Conservation (phyloP, 1,140 invertebrate genomes). For the Sycophila sp. region DNA sequence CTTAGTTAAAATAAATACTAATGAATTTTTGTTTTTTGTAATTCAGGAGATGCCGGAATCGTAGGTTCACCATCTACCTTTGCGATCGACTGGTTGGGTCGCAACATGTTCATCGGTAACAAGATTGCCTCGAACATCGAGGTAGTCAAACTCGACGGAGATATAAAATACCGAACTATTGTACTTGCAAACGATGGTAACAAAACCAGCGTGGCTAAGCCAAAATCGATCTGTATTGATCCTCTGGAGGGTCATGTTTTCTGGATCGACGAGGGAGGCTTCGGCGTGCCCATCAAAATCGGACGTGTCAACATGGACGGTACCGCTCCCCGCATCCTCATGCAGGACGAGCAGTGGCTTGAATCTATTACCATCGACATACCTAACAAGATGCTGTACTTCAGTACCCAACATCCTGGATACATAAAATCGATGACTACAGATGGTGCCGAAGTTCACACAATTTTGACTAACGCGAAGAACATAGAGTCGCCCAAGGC, state of each 20-base stretch:
- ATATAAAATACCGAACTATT: conserved; percentile 84
- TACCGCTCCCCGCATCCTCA: conserved; percentile 76
- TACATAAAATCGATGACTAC: conserved; percentile 79
- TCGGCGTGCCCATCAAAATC: conserved; percentile 90
- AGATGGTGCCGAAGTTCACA: conserved; percentile 77
- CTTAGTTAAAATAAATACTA: neutral
- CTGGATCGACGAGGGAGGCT: conserved; percentile 96
- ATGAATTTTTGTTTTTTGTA: neutral
- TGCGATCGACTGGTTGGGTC: conserved; percentile 95
- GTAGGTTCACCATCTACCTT: conserved; percentile 91
- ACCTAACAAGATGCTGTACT: conserved; percentile 86
- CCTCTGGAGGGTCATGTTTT: conserved; percentile 85
- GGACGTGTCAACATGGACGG: conserved; percentile 96
- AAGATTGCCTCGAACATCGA: conserved; percentile 92
- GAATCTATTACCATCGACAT: conserved; percentile 89
- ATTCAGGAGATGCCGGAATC: conserved; percentile 75
- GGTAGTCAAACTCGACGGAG: conserved; percentile 87
- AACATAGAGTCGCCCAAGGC: conserved; percentile 83
- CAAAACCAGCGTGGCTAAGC: conserved; percentile 85
- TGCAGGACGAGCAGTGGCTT: conserved; percentile 75
- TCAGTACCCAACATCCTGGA: conserved; percentile 81
- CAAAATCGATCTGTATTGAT: conserved; percentile 89
- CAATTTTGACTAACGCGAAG: conserved; percentile 75
- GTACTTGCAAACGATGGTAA: conserved; percentile 92
- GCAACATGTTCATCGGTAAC: conserved; percentile 95